phyloP scores from a whole-genome alignment of 2,797 vertebrate genomes.

The Pseudopleuronectes americanus region DNA sequence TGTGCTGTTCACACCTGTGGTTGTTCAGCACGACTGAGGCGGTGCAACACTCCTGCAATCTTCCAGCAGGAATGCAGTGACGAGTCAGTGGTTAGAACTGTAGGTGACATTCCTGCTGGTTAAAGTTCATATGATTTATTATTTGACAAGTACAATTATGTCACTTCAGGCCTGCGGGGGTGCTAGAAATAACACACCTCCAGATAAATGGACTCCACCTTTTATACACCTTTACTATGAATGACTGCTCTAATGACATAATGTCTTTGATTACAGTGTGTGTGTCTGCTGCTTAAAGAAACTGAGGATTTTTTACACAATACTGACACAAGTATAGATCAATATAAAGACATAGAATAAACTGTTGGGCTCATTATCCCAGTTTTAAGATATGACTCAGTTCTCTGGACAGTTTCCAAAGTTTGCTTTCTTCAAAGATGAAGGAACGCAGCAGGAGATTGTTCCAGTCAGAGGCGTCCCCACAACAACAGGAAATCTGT shows the following conservation, averaged over 20 bases:
- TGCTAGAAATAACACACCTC: background rate
- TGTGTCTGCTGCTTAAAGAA: background rate
- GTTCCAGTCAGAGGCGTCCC: too few species aligned
- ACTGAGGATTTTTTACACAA: background rate
- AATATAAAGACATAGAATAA: too few species aligned
- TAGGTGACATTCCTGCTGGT: slow-evolving; percentile 30
- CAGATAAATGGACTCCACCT: background rate
- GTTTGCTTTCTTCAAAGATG: too few species aligned
- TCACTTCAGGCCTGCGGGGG: background rate
- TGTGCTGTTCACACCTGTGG: slow-evolving; percentile 30
- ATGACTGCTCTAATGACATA: background rate
- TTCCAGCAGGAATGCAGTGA: slow-evolving; percentile 19
- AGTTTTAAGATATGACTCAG: too few species aligned
- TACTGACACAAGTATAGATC: too few species aligned
- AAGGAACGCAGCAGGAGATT: too few species aligned
- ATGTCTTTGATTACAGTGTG: background rate
- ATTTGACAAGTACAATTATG: background rate
- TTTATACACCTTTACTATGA: background rate
- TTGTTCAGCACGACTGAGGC: background rate
- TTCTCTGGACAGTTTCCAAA: too few species aligned
- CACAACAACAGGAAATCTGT: too few species aligned
- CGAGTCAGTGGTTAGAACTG: background rate
- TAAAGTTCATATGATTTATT: slow-evolving; percentile 9
- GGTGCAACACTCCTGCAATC: slow-evolving; percentile 13
- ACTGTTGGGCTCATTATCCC: background rate